Evolutionary conservation across 2,797 vertebrate species (phyloP), one percentile per base, ranked within the genome.

Genomic region (Harpagifer antarcticus): DNA sequence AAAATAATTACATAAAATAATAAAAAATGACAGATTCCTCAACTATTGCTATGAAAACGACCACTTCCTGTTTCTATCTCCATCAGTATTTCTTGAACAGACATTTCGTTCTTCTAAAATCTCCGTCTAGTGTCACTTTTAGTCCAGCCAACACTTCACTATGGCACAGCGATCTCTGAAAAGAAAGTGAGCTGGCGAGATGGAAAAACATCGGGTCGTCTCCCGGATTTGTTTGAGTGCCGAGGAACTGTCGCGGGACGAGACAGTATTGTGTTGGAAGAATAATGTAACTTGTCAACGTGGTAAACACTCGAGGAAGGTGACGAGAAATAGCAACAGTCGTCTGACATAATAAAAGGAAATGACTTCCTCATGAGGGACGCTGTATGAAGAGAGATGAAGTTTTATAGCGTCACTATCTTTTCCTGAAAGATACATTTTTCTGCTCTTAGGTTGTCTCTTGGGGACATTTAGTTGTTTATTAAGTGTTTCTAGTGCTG

Each of bases 361-460:
- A 88, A 95, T 88, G 91, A 91, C 86, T 95, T 95, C 92, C 91
- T 95, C 92, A 85, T 93, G 94, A 71, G 74, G 48, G 86, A 53
- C 50, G 17, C 47, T 54, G 48, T 13, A 19, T 37, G 49, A 71
- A 73, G 67, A 69, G 45, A 57, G 74, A 74, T 56, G 0, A 60
- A 19, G 27, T 78, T 83, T 74, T 10, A 19, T 23, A 40, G 33
- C 5, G 12, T 61, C 33, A 37, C 33, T 37, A 0, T 37, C 8
- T 37, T 37, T 37, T 37, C 33, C 33, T 20, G 19, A n/a, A 63
- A 63, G 61, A 37, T 44, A 52, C 43, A 10, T 69, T 5, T 53
- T 75, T 19, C 61, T 23, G 20, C 17, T 47, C 7, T 11, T 37
- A n/a, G 33, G 49, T 40, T 5, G 45, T 71, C 66, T 74, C 47